Evolutionary conservation across 2,797 vertebrate genomes (phyloP), one percentile per base, ranked within the genome.

Genomic region (Falco naumanni): DNA sequence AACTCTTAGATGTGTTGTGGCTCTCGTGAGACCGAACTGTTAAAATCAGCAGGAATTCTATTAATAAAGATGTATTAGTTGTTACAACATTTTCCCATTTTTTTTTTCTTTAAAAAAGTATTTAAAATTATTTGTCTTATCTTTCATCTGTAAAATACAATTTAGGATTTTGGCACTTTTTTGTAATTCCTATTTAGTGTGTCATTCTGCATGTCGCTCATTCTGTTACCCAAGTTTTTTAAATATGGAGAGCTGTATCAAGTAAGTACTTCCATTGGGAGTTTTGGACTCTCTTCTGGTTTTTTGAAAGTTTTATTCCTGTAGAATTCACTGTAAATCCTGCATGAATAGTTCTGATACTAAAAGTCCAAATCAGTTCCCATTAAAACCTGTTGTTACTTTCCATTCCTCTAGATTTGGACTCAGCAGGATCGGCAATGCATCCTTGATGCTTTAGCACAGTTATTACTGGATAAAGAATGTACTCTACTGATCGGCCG

Each of bases 401-500:
- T 93, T 45, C 39, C 16, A 12, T 89, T 88, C 39, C 81, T 51
- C 90, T 56, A 99, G 99, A 97, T 98, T 82, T 99, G 99, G 99
- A 99, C 96, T 83, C 98, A 97, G 71, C 99, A 99, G 94, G 99
- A 99, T 97, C 98, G 99, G 39, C 99, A 99, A 26, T 96, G 98
- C 88, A 98, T 99, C 88, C 98, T 99, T 47, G 98, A 97, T 72
- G 97, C 95, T 72, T 97, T 99, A 79, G 98, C 99, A 0, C 98
- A 99, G 71, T 98, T 99, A 53, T 94, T 99, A 41, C 70, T 99
- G 93, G 99, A 99, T 97, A 99, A 99, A 95, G 99, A 99, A 84
- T 99, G 98, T 81, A 99, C 99, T 4, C 20, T 99, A 6, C 88
- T 99, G 89, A 96, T 99, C 29, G 98, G 98, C 9, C 98, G 98